Evolutionary conservation across 2,797 vertebrate genomes (phyloP).

Genomic region (Lophius americanus): DNA sequence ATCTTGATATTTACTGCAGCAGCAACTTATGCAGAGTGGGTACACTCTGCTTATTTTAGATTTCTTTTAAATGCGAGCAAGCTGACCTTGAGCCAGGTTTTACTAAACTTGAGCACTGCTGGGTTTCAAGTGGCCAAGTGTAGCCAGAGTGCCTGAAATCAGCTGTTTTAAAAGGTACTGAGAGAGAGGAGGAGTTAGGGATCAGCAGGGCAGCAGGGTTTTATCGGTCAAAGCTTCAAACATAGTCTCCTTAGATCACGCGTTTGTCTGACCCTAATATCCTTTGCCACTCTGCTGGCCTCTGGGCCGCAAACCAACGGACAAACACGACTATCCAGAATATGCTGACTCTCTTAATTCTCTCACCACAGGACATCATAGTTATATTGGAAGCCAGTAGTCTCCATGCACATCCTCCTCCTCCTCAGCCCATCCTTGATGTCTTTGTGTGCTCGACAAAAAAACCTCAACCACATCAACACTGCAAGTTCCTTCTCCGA

Average conservation of each 20-base stretch:
- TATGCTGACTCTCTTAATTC: conserved; percentile 65
- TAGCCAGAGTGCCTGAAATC: conserved; percentile 60
- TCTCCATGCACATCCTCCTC: conserved; percentile 13
- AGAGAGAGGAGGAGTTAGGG: conserved; percentile 35
- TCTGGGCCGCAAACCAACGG: conserved; percentile 61
- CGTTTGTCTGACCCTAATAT: conserved; percentile 76
- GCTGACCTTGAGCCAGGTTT: conserved; percentile 34
- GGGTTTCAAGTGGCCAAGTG: conserved; percentile 55
- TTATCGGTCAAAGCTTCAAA: conserved; percentile 69
- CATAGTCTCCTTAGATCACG: conserved; percentile 69
- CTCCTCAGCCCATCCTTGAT: conserved; percentile 20
- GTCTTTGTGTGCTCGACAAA: conserved; percentile 6
- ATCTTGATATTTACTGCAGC: neutral
- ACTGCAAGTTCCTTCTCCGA: conserved; percentile 1
- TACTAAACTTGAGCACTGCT: conserved; percentile 56
- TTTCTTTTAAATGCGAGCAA: conserved; percentile 36
- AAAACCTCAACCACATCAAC: neutral
- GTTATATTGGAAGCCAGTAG: conserved; percentile 64
- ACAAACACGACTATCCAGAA: conserved; percentile 63
- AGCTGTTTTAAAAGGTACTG: conserved; percentile 63
- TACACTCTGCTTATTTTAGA: conserved; percentile 30
- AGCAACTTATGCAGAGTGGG: conserved; percentile 23
- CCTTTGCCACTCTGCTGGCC: conserved; percentile 67
- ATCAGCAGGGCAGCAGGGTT: conserved; percentile 63
- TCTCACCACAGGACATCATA: conserved; percentile 79